Evolutionary conservation across 2,888 invertebrate species (phyloP).

Genomic region (Notodonta ziczac): DNA sequence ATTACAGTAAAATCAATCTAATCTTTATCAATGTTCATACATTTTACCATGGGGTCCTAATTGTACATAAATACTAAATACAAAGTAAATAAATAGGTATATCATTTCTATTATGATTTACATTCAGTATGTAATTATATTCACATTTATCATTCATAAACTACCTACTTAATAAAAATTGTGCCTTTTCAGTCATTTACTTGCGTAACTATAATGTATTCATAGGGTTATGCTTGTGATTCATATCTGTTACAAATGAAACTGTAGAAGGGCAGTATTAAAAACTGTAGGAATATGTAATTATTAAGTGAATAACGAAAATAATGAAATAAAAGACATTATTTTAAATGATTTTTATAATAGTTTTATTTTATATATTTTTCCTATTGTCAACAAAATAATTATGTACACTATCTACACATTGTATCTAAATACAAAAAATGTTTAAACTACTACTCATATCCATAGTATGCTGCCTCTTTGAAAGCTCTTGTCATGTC

Average conservation of each 20-base stretch:
- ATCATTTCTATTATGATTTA: too few species aligned
- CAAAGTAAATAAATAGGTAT: too few species aligned
- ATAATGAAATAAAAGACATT: slow-evolving; percentile 83
- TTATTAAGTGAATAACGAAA: slow-evolving; percentile 59
- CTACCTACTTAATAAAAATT: slow-evolving; percentile 23
- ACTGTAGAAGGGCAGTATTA: slow-evolving; percentile 63
- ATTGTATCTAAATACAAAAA: neutral
- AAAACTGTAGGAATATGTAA: slow-evolving; percentile 61
- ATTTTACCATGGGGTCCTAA: too few species aligned
- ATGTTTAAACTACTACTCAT: slow-evolving; percentile 71
- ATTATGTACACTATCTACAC: slow-evolving; percentile 33
- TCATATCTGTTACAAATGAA: slow-evolving; percentile 37
- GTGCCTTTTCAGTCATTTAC: slow-evolving; percentile 47
- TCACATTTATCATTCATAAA: neutral
- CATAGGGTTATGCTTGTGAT: slow-evolving; percentile 38
- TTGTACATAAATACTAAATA: too few species aligned
- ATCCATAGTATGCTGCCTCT: slow-evolving; percentile 92
- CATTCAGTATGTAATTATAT: too few species aligned
- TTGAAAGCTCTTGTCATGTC: slow-evolving; percentile 91
- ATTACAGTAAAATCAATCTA: neutral
- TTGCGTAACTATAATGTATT: slow-evolving; percentile 26
- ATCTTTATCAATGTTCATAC: too few species aligned
- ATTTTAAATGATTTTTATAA: slow-evolving; percentile 69
- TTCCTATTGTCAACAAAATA: slow-evolving; percentile 28
- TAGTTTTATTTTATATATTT: slow-evolving; percentile 59